Evolutionary conservation across 2,113 vertebrate genomes (phyloP), one percentile per base, ranked within the genome.

Genomic region (Dolichallabes microphthalmus): DNA sequence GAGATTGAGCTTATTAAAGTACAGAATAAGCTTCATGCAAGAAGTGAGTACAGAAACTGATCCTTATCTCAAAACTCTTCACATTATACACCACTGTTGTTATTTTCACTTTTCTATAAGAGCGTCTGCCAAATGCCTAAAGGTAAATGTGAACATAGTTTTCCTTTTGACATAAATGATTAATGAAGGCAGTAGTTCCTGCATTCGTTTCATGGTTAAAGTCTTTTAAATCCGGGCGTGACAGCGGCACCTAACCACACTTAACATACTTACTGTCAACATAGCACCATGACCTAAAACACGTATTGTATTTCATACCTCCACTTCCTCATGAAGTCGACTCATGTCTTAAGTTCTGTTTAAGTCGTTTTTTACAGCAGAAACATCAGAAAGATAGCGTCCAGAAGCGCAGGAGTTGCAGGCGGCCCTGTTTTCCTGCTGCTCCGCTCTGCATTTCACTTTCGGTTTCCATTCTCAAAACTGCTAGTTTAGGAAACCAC

Each of bases 271-370:
- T 2, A 76, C 12, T 52, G 35, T 25, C 9, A 8, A 27, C 2
- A 35, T 10, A 58, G 0, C 2, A 78, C 7, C 55, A 22, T 22
- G 52, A 1, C 11, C 52, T 1, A 20, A 22, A 39, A 60, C 30
- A 22, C 17, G 0, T 57, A 4, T 27, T 20, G n/a, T 5, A 2
- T 32, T 22, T 35, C 77, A 11, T 90, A 90, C 91, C 91, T 91
- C 89, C 39, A 90, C 61, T 80, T 90, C 88, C n/a, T 86, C 87
- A 1, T 32, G 76, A 27, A 73, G 39, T 57, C 74, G 85, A 87
- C 30, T 89, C 91, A 90, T 91, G 75, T 86, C 52, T 39, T 58
- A 4, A n/a, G 12, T 12, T 0, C 7, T 9, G 11, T 69, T 35
- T 4, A 81, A n/a, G 25, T 19, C n/a, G 1, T 53, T 2, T n/a